phyloP scores from a whole-genome alignment of 2,888 invertebrate species.

The Pinctada fucata region DNA sequence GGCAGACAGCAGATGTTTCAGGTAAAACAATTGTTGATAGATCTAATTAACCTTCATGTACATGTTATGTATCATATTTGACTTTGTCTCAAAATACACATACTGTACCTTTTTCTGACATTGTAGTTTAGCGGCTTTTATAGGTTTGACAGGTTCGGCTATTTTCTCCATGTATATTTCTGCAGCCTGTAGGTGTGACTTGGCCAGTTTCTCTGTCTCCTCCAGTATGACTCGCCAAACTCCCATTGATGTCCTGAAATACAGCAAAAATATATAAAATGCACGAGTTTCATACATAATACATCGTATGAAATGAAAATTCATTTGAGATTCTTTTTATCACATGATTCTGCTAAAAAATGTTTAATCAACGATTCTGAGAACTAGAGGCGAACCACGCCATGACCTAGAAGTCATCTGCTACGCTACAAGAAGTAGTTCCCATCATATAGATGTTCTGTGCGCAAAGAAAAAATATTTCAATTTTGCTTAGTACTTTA shows the following conservation, averaged over 20 bases:
- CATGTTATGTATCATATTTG: too few species aligned
- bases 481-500: too few species aligned
- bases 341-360: background rate
- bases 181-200: slow-evolving; percentile 92
- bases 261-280: background rate
- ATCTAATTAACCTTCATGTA: too few species aligned
- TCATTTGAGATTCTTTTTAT: too few species aligned
- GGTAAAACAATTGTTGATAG: too few species aligned
- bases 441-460: too few species aligned
- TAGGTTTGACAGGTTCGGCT: slow-evolving; percentile 92
- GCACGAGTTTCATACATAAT: too few species aligned
- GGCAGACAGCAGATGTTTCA: too few species aligned
- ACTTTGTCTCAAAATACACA: background rate
- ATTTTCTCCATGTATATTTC: slow-evolving; percentile 97
- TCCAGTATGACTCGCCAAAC: slow-evolving; percentile 98
- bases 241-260: slow-evolving; percentile 94
- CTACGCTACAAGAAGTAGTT: too few species aligned
- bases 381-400: too few species aligned
- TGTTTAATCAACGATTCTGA: background rate
- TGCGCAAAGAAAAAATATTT: too few species aligned
- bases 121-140: slow-evolving; percentile 88
- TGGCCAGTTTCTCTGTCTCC: slow-evolving; percentile 94
- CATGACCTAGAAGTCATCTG: too few species aligned
- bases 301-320: background rate
- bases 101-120: slow-evolving; percentile 75